Evolutionary conservation across 53 echinoderm and acorn worm genomes (phyloP), one percentile per base, ranked within the genome.

Genomic region (Echinarachnius parma): DNA sequence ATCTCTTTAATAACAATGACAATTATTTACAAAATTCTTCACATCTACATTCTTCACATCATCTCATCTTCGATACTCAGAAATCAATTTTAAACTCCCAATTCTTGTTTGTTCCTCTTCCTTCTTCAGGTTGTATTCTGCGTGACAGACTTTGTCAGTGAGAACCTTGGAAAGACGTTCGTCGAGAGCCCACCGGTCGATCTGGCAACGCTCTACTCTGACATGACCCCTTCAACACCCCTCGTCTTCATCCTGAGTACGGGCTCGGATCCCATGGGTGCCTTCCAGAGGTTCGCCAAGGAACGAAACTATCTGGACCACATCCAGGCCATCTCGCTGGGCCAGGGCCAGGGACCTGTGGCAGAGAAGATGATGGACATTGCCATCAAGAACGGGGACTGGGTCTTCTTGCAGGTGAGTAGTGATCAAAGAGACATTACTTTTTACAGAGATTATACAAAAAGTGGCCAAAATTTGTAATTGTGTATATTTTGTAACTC

Each of bases 281-380:
- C 98, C 18, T 98, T 98, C 83, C 92, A 92, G 86, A 76, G 98
- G 57, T 98, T 98, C 35, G 98, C 98, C 36, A 85, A 82, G 79
- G 98, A 98, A 50, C 62, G 92, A 48, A 86, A 81, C 22, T 98
- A 88, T 80, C 58, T 81, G 64, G 98, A 98, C 61, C 85, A 88
- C 32, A 98, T 98, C 55, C 88, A 92, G 75, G 98, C 98, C 30
- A 98, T 98, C 68, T 98, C 98, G 5, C 78, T 98, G 28, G 98
- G 98, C 44, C 98, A 98, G 81, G 98, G 98, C 7, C 98, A 98
- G 66, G 98, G 98, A 1, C 98, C 98, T n/a, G 98, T 98, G 9
- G 98, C 98, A 5, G 98, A 98, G 80, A 98, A 98, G 66, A 62
- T 98, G 83, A 98, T 98, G 24, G 92, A 85, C 42, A 75, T 62